Base-by-base conservation (phyloP, 2,113 vertebrate species). In the Benitochromis conjunctus region DNA sequence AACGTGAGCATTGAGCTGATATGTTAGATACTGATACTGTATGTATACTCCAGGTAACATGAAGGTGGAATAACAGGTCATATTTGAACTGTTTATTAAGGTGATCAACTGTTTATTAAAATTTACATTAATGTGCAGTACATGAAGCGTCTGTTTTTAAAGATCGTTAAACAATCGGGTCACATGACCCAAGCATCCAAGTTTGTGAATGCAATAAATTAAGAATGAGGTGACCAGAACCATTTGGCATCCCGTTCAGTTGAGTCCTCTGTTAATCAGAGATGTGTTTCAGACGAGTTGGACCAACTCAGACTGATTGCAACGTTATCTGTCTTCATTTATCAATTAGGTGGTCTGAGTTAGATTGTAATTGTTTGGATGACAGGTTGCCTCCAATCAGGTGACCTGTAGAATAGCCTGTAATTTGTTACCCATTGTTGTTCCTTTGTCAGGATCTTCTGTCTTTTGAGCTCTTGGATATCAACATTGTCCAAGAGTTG, bases 401-500 rank as follows among this genome's bases (percentile, higher is more conserved):
- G 64, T 69, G 36, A 43, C 64, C 36, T 41, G 0, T 14, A n/a
- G 34, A 1, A 6, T 5, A 2, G 34, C 62, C 64, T 43, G 48
- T 29, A 76, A 60, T 69, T 21, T n/a, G 7, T 60, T n/a, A 6
- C 38, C 2, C 83, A 11, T 81, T 64, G 13, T 80, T 84, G 5
- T 81, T 58, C 77, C 1, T 92, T 48, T 82, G 38, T 60, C 84
- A 99, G 98, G 98, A 99, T 91, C 97, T 99, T 89, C 95, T 99
- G 55, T 99, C 98, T 41, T 99, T 99, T 91, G 98, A 99, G 91
- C 92, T 99, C 71, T 80, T 99, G 94, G 98, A 99, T 84, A 99
- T 99, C 60, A 99, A 99, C 94, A 99, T 99, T 26, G 98, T 99
- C n/a, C 98, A 99, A 91, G 98, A 99, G 85, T 84, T 99, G 94